Base-by-base conservation (phyloP, 2,797 vertebrate species). In the Alfaro cultratus region DNA sequence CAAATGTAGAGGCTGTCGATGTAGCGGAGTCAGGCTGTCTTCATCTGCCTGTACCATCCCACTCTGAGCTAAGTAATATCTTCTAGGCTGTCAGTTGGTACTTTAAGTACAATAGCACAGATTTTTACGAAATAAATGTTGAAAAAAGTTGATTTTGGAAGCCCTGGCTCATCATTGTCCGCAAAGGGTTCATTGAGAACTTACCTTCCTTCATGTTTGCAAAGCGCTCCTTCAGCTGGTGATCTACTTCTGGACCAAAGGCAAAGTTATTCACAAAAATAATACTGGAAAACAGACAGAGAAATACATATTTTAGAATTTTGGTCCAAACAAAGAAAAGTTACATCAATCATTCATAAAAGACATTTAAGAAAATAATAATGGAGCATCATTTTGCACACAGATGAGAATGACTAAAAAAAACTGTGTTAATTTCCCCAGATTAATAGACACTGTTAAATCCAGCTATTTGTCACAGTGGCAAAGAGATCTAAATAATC, bases 191-290 rank as follows among this genome's bases (percentile, higher is more conserved):
- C 15, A 71, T 45, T 71, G 45, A 43, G 1, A 80, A 92, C 95
- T 84, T 92, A 99, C 99, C 98, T 99, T 99, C 99, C 96, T 99
- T 99, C 99, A 99, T 99, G 93, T 99, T 99, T 16, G 99, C 99
- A 89, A 99, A 99, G 68, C 99, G 96, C 90, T 99, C 99, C 96
- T 99, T 99, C 96, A 99, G 96, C 93, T 99, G 99, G 95, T 99
- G 99, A 97, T 99, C 99, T 95, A 99, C 99, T 94, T 99, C 99
- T 90, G 99, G 99, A 95, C 99, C 99, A 93, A 99, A 99, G 96
- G 99, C 99, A 97, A 99, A 99, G 93, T 99, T 99, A 97, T 99
- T 99, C 96, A 99, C 99, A 97, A 99, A 99, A 95, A 99, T 99
- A 96, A 99, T 99, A 96, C 99, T 99, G 97, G 1, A 93, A 92